Evolutionary conservation across 30 jellyfish, hydroid and myxozoan genomes (phyloP).

Genomic region (Pelagia noctiluca): DNA sequence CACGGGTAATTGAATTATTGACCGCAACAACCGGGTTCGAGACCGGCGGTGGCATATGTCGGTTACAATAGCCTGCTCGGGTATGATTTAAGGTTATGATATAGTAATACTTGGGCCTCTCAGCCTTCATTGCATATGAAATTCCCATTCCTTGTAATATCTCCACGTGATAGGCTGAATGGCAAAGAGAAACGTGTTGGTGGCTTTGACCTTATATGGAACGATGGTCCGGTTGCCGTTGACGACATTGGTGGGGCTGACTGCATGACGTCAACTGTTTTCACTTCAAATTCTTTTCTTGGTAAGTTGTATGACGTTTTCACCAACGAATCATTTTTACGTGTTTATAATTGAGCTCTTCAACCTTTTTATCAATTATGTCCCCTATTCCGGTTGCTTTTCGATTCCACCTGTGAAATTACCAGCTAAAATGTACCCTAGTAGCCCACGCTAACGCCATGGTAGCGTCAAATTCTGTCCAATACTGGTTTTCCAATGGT

Average conservation of each 20-base stretch:
- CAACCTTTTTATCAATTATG: background rate
- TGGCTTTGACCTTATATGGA: conserved; percentile 97
- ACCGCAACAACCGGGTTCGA: too few species aligned
- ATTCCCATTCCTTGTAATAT: too few species aligned
- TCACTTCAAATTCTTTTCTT: conserved; percentile 84
- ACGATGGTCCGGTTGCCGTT: conserved; percentile 96
- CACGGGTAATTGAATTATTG: too few species aligned
- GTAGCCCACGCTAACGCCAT: background rate
- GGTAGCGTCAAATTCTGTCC: background rate
- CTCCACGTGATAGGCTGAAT: too few species aligned
- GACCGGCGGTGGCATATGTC: too few species aligned
- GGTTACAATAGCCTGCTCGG: too few species aligned
- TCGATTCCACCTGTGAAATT: too few species aligned
- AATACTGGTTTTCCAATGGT: too few species aligned
- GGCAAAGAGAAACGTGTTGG: conserved; percentile 98
- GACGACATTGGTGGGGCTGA: conserved; percentile 91
- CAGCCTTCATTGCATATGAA: too few species aligned
- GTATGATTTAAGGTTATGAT: too few species aligned
- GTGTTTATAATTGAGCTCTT: background rate
- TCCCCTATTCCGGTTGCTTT: background rate
- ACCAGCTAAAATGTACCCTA: background rate
- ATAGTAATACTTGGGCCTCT: too few species aligned
- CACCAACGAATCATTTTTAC: too few species aligned
- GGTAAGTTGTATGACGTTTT: conserved; percentile 52
- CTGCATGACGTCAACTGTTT: conserved; percentile 44